phyloP scores from a whole-genome alignment of 2,797 vertebrate genomes.

The Labroides dimidiatus region DNA sequence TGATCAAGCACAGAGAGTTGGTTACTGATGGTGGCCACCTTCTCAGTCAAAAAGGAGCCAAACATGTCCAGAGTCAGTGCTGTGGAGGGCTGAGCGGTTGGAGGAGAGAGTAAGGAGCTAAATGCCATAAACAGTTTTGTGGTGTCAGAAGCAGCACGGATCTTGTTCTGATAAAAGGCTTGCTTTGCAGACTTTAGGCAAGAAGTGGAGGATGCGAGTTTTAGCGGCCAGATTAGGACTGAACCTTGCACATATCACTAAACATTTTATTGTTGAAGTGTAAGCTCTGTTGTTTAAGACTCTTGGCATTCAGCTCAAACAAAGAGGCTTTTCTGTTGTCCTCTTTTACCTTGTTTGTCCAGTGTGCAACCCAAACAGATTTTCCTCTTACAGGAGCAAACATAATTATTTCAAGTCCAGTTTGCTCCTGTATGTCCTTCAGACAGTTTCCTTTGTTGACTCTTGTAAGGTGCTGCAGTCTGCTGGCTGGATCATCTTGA shows the following conservation, averaged over 20 bases:
- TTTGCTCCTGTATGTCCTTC: conserved; percentile 53
- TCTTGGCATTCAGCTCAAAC: conserved; percentile 29
- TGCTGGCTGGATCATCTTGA: conserved; percentile 25
- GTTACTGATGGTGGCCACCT: no score
- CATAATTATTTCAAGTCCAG: conserved; percentile 47
- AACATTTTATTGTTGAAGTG: conserved; percentile 7
- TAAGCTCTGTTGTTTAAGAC: conserved; percentile 14
- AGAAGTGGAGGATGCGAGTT: no score
- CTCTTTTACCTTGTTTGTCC: conserved; percentile 49
- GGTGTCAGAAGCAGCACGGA: no score
- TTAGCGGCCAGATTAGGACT: neutral
- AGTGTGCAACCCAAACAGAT: conserved; percentile 21
- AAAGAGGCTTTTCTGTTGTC: conserved; percentile 27
- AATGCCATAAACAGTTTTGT: no score
- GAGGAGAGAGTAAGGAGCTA: no score
- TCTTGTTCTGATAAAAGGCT: no score
- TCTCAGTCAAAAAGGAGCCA: no score
- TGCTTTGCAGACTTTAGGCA: no score
- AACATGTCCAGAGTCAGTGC: no score
- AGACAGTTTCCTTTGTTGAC: conserved; percentile 66
- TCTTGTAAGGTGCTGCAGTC: conserved; percentile 62
- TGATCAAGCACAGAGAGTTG: no score
- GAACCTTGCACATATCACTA: neutral
- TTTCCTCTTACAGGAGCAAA: conserved; percentile 58
- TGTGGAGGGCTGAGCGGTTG: no score